A percentile compares a stretch with the other conserved stretches of the same genome.
These are phyloP conservation scores for Polypedilum vanderplanki DNA, from an alignment of 1,140 invertebrate species.

Conservation along the genomic window DNA sequence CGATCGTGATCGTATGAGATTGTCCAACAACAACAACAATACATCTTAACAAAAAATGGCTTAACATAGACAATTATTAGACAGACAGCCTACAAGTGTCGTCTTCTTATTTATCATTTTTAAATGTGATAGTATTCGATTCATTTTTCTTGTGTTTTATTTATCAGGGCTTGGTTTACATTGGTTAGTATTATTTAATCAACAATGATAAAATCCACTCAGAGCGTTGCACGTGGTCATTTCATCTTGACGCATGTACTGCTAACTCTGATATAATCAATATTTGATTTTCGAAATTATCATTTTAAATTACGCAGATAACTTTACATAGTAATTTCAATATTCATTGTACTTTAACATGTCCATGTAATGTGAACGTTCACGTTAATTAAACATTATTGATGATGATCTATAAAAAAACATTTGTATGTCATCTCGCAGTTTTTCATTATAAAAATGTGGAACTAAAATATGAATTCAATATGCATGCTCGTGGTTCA, in stretches of 20 bases:
- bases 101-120: background rate
- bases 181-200: background rate
- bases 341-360: too few species aligned
- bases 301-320: too few species aligned
- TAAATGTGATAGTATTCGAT: background rate
- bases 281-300: background rate
- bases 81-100: background rate
- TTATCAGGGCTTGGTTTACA: conserved; percentile 1
- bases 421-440: too few species aligned
- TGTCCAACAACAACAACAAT: background rate
- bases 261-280: background rate
- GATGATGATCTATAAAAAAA: too few species aligned
- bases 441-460: too few species aligned
- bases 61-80: background rate
- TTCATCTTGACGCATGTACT: background rate
- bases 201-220: background rate
- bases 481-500: too few species aligned
- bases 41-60: conserved; percentile 13
- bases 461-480: too few species aligned
- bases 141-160: background rate
- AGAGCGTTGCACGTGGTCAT: background rate
- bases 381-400: too few species aligned
- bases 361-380: too few species aligned
- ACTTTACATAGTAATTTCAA: too few species aligned
- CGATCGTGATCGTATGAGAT: background rate